Evolutionary conservation across 1,140 invertebrate genomes (phyloP).

Genomic region (Drosophila orosa): DNA sequence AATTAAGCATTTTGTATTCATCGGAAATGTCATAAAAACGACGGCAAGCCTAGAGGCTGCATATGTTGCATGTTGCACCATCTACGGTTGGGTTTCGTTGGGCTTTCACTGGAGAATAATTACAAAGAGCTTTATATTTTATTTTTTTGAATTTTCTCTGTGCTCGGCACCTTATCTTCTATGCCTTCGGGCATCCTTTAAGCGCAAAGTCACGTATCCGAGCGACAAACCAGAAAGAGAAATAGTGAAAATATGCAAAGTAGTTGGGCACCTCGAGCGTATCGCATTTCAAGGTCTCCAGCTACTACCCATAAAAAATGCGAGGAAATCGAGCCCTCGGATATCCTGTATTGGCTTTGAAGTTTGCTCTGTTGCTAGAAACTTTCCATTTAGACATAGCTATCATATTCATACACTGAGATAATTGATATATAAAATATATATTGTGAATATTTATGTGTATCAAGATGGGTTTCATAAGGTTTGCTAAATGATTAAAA

Average conservation of each 20-base stretch:
- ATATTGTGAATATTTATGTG: rapidly evolving
- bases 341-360: constrained; percentile 34
- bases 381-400: constrained; percentile 23
- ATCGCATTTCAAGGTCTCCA: constrained; percentile 72
- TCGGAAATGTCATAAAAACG: constrained; percentile 82
- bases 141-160: constrained; percentile 7
- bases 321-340: constrained; percentile 34
- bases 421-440: background rate
- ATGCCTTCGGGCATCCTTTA: constrained; percentile 32
- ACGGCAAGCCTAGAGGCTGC: constrained; percentile 24
- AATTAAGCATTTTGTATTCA: constrained; percentile 83
- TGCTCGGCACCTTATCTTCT: constrained; percentile 34
- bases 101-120: constrained; percentile 29
- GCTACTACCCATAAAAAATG: constrained; percentile 40
- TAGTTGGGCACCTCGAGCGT: constrained; percentile 54
- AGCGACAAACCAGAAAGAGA: constrained; percentile 62
- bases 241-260: constrained; percentile 81
- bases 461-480: too few relatives aligned
- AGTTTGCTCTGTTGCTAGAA: constrained; percentile 5
- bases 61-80: constrained; percentile 47
- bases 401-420: constrained; percentile 8
- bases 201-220: constrained; percentile 66
- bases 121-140: constrained; percentile 4
- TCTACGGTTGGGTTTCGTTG: constrained; percentile 47
- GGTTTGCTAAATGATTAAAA: too few relatives aligned